A percentile compares a stretch with the other conserved stretches of the same genome.
Evolutionary conservation across 2,113 vertebrate species (phyloP).

Genomic region (Psittacula cyanocephala): DNA sequence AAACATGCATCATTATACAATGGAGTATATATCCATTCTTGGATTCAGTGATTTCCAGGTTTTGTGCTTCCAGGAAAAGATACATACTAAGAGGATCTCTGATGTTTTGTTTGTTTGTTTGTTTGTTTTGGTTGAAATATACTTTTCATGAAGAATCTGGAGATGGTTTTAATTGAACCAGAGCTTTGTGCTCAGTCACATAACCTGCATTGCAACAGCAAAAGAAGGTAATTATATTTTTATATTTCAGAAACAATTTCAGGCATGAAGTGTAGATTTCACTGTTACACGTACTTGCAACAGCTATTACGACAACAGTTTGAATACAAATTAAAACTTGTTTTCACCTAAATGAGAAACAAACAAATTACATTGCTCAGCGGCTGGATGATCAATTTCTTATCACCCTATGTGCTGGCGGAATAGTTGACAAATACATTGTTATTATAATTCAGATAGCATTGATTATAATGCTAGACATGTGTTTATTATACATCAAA

Average conservation of each 20-base stretch:
- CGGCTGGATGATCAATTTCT: neutral
- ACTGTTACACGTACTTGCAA: neutral
- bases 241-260: neutral
- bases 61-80: neutral
- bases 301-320: neutral
- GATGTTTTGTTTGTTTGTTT: neutral
- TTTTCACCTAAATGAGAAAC: neutral
- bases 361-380: neutral
- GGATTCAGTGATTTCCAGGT: neutral
- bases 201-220: neutral
- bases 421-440: neutral
- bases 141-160: conserved; percentile 24
- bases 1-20: neutral
- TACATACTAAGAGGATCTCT: neutral
- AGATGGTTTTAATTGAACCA: neutral
- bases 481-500: neutral
- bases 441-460: neutral
- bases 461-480: neutral
- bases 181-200: neutral
- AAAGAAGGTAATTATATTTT: neutral
- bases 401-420: neutral
- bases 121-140: neutral
- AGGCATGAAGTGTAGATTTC: neutral
- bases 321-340: neutral
- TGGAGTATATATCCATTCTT: accelerated